phyloP scores from a whole-genome alignment of 2,888 invertebrate species.

The Machimus atricapillus region DNA sequence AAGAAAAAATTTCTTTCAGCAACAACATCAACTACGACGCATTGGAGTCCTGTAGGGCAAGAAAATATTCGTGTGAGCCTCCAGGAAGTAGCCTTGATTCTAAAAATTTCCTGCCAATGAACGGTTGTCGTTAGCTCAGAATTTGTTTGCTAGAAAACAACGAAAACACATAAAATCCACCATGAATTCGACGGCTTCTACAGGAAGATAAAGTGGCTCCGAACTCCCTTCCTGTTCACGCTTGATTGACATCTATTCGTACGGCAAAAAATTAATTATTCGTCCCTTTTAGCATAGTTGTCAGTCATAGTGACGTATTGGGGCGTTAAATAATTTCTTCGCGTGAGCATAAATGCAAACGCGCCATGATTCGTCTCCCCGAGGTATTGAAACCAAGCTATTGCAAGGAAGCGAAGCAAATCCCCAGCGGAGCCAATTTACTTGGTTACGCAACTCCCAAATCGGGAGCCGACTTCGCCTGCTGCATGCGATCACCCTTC shows the following conservation, averaged over 20 bases:
- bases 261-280: constrained; percentile 40
- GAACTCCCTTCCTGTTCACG: neutral
- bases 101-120: neutral
- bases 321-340: constrained; percentile 30
- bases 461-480: neutral
- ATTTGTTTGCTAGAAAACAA: neutral
- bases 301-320: constrained; percentile 45
- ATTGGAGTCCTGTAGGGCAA: neutral
- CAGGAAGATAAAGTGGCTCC: neutral
- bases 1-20: neutral
- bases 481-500: neutral
- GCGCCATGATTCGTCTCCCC: constrained; percentile 28
- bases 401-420: neutral
- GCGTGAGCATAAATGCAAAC: constrained; percentile 25
- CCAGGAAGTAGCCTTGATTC: neutral
- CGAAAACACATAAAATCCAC: neutral
- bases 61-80: neutral
- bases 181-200: neutral
- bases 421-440: neutral
- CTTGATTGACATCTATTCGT: neutral
- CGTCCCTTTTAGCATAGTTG: constrained; percentile 42
- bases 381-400: neutral
- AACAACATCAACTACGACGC: neutral
- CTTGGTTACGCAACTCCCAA: neutral
- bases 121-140: neutral